phyloP scores from a whole-genome alignment of 2,888 invertebrate genomes.

The Megalurothrips usitatus region DNA sequence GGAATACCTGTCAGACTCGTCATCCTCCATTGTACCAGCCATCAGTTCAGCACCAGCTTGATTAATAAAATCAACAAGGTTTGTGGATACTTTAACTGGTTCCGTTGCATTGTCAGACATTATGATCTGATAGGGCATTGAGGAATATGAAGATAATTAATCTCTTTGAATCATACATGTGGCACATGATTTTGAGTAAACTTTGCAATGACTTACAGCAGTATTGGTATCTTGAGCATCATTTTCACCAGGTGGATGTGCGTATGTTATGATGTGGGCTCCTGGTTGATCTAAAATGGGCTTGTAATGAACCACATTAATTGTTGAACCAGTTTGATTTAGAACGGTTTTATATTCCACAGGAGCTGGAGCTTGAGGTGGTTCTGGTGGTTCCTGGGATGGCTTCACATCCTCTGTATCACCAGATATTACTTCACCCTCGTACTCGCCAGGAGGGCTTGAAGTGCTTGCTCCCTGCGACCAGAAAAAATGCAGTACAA shows the following conservation, averaged over 20 bases:
- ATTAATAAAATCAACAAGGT: constrained; percentile 4
- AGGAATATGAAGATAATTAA: background rate
- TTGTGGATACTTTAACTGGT: background rate
- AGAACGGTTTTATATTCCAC: background rate
- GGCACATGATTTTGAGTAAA: too few species aligned
- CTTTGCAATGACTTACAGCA: too few species aligned
- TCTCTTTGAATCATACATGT: too few species aligned
- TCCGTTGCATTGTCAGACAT: background rate
- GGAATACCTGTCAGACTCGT: background rate
- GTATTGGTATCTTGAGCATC: too few species aligned
- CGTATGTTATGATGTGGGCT: too few species aligned
- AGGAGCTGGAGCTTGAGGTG: background rate
- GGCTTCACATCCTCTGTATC: background rate
- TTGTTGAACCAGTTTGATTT: background rate
- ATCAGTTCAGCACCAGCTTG: background rate
- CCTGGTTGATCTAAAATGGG: too few species aligned
- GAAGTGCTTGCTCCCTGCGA: background rate
- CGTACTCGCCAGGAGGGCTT: background rate
- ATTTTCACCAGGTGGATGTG: too few species aligned
- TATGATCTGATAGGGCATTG: background rate
- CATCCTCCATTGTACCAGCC: background rate
- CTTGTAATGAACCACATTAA: too few species aligned
- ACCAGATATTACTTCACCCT: background rate
- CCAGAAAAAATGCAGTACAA: background rate
- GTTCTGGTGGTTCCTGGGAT: background rate